These are phyloP conservation scores for Alcedo quadribrachys DNA, from an alignment of 2,797 vertebrate species.

Conservation along the genomic window DNA sequence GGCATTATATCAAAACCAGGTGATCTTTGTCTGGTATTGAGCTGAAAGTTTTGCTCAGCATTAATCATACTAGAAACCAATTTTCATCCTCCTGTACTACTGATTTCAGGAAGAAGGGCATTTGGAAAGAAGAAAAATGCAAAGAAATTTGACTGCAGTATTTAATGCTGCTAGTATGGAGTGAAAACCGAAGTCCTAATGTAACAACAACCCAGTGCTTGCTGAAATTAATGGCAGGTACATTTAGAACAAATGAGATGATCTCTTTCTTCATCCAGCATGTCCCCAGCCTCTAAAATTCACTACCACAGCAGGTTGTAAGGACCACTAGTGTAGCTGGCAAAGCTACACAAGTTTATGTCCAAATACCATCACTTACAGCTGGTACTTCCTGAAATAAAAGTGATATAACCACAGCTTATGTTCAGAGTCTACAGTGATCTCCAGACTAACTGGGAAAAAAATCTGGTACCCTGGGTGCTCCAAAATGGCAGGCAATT, in stretches of 20 bases:
- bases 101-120: constrained; percentile 15
- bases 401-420: not conserved
- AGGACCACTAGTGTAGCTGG: not conserved
- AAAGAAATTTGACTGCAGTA: not conserved
- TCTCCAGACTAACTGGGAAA: not conserved
- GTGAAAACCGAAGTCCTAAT: constrained; percentile 22
- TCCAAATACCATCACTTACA: not conserved
- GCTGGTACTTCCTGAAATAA: not conserved
- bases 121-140: constrained; percentile 36
- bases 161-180: constrained; percentile 23
- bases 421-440: not conserved
- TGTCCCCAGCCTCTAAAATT: constrained; percentile 43
- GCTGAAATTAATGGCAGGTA: constrained; percentile 32
- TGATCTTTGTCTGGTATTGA: constrained; percentile 40
- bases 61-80: constrained; percentile 53
- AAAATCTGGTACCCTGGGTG: not conserved
- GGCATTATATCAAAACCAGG: constrained; percentile 43
- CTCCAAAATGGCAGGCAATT: not conserved
- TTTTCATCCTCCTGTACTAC: constrained; percentile 39
- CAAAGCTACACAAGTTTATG: not conserved
- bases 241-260: constrained; percentile 40
- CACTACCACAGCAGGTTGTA: not conserved
- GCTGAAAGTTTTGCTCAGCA: constrained; percentile 50
- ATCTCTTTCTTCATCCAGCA: constrained; percentile 31
- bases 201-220: not conserved